Evolutionary conservation across 2,113 vertebrate species (phyloP).

Genomic region (Cryptotis parvus): DNA sequence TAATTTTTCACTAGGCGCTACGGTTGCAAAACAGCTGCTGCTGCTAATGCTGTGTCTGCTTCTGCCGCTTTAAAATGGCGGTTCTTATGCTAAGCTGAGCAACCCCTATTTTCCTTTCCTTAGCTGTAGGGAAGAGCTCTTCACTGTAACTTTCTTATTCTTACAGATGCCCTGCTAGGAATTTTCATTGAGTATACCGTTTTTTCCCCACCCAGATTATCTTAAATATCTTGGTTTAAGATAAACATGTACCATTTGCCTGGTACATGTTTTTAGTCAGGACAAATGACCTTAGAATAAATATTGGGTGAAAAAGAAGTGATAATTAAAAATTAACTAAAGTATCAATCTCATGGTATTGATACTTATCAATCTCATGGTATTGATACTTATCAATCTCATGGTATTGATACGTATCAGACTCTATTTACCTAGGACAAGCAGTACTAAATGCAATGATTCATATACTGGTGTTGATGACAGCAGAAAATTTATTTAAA

Average conservation of each 20-base stretch:
- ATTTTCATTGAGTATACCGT: not conserved
- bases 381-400: slow-evolving; percentile 11
- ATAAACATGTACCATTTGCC: too few species aligned
- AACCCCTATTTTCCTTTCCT: too few species aligned
- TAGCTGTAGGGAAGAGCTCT: too few species aligned
- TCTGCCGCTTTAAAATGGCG: too few species aligned
- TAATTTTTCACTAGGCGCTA: too few species aligned
- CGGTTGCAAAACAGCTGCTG: too few species aligned
- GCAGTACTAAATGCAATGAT: not conserved
- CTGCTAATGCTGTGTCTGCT: too few species aligned
- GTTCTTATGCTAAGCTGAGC: too few species aligned
- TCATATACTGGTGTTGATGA: slow-evolving; percentile 29
- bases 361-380: not conserved
- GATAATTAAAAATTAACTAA: slow-evolving; percentile 9
- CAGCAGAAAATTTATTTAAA: slow-evolving; percentile 18
- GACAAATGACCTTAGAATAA: not conserved
- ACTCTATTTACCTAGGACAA: not conserved
- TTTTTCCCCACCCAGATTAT: not conserved
- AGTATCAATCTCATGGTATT: not conserved
- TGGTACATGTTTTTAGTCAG: not conserved
- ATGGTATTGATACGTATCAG: not conserved
- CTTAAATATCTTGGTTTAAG: not conserved
- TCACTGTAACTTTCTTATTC: not conserved
- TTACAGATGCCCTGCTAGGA: not conserved
- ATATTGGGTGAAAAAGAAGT: not conserved